Evolutionary conservation across 2,797 vertebrate genomes (phyloP), one percentile per base, ranked within the genome.

Genomic region (Coregonus sp.): DNA sequence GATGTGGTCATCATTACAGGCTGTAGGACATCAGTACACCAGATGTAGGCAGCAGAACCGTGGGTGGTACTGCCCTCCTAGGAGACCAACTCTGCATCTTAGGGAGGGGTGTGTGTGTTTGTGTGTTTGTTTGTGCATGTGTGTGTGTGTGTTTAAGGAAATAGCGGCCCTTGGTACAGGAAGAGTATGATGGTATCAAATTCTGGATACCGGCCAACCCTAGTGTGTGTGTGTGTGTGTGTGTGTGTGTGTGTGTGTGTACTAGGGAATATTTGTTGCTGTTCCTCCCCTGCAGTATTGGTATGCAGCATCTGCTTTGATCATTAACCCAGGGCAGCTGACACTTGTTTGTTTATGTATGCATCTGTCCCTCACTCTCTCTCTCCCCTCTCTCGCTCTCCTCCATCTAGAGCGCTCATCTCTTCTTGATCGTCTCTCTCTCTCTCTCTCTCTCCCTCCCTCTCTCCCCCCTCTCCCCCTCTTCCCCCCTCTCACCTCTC

Each of bases 301-400:
- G 15, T 31, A 72, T 72, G 35, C 68, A 70, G 52, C 54, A 70
- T 9, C 51, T 29, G 29, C 51, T 76, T 76, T 71, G 75, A 76
- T 61, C 56, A 50, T 25, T 35, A 63, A 68, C 71, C 56, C 33
- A 29, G 59, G 52, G 69, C 69, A 76, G 68, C 70, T 77, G 50
- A 11, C 70, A 50, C 69, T 51, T 70, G 54, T 69, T 75, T 52
- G 50, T 56, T 25, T 65, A 74, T 65, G n/a, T 25, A 66, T 56
- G 52, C 40, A 51, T 52, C 47, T 29, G 7, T 52, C 18, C 25
- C 20, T 29, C 20, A 9, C 37, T 50, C 47, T 70, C 33, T 40
- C 25, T 67, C 11, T 67, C n/a, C n/a, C n/a, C n/a, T n/a, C n/a
- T n/a, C n/a, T n/a, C n/a, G n/a, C n/a, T n/a, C n/a, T n/a, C n/a